Evolutionary conservation across 2,113 vertebrate genomes (phyloP).

Genomic region (Dunckerocampus dactyliophorus): DNA sequence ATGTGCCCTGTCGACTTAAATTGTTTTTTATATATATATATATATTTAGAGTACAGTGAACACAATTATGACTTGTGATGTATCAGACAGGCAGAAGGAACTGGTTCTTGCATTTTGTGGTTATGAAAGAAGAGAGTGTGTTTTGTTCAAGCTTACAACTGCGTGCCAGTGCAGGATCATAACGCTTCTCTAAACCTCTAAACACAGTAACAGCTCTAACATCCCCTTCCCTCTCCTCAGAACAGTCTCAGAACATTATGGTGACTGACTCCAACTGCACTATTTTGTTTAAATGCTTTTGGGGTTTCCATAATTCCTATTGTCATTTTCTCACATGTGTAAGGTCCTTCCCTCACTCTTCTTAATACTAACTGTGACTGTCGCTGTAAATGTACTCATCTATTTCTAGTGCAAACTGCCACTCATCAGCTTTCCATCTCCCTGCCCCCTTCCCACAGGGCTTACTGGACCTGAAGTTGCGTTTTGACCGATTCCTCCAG

Average conservation of each 20-base stretch:
- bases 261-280: background rate
- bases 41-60: background rate
- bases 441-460: conserved; percentile 70
- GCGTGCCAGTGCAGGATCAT: conserved; percentile 7
- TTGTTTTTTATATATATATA: background rate
- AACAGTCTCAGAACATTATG: conserved; percentile 3
- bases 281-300: background rate
- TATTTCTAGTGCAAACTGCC: background rate
- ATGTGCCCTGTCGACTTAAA: background rate
- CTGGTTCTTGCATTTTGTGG: background rate
- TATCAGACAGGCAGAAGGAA: background rate
- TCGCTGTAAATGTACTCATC: conserved; percentile 8
- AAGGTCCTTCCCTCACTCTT: background rate
- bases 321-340: background rate
- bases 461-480: conserved; percentile 92
- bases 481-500: conserved; percentile 95
- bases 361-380: conserved; percentile 1
- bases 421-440: conserved; percentile 3
- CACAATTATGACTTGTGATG: background rate
- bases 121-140: background rate
- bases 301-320: background rate
- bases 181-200: conserved; percentile 2
- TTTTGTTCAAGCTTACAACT: background rate
- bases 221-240: background rate
- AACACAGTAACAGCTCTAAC: conserved; percentile 5